A percentile compares a stretch with the other conserved stretches of the same genome.
Conservation (phyloP, 2,888 invertebrate genomes). For the Andrena camellia region DNA sequence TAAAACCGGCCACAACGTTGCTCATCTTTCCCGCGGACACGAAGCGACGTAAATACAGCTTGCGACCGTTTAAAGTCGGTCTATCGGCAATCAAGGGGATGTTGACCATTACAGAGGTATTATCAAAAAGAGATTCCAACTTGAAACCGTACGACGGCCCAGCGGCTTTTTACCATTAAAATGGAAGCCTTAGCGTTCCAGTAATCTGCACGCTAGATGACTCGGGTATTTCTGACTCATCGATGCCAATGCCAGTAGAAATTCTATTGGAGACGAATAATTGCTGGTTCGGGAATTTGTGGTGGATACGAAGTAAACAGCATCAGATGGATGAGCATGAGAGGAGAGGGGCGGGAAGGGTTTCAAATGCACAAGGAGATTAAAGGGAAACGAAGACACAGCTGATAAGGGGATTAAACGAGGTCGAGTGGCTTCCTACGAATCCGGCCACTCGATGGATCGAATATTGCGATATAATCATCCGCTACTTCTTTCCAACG, state of each 20-base stretch:
- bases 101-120: not conserved
- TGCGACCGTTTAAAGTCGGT: not conserved
- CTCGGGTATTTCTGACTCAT: conserved; percentile 22
- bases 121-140: not conserved
- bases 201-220: conserved; percentile 38
- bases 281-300: conserved; percentile 17
- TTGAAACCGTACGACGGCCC: conserved; percentile 18
- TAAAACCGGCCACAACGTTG: conserved; percentile 9
- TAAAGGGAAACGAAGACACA: conserved; percentile 43
- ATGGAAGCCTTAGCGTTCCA: conserved; percentile 44
- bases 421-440: conserved; percentile 60
- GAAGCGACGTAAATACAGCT: not conserved
- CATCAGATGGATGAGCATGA: conserved; percentile 8
- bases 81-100: not conserved
- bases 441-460: conserved; percentile 41
- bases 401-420: conserved; percentile 63
- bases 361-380: conserved; percentile 47
- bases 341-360: conserved; percentile 9
- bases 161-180: conserved; percentile 31
- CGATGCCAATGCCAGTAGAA: conserved; percentile 30
- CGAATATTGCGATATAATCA: conserved; percentile 55
- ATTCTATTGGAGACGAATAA: conserved; percentile 37
- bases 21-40: not conserved
- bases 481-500: not conserved
- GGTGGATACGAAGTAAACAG: conserved; percentile 11